Base-by-base conservation (phyloP, 1,140 invertebrate species). In the Pseudomyrmex gracilis region DNA sequence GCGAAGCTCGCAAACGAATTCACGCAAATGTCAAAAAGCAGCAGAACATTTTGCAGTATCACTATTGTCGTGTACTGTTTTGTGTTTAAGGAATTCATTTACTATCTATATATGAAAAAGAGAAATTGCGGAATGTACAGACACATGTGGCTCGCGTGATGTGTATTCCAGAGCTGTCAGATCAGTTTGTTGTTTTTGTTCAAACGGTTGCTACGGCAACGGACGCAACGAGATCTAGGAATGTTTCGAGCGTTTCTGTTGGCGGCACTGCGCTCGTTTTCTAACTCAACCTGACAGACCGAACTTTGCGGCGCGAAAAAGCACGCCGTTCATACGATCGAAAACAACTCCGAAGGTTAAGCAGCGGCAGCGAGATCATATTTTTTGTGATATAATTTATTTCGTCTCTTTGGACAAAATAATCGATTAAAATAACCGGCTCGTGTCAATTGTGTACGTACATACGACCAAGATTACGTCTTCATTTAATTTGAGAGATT, bases 1-100 rank as follows among this genome's bases (percentile, higher is more conserved):
- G 91, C 88, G 68, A 94, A 94, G 55, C 89, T 91, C 4, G 91
- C 84, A 74, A 94, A 94, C 2, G 93, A 93, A 87, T 94, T 94
- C 5, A 93, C 90, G 45, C 85, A 87, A 57, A 94, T 89, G 73
- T 94, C 94, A 58, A 93, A 93, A 0, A 94, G 20, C 13, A 94
- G 80, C n/a, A 94, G 86, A 34, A 90, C 49, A 85, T 93, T 91
- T 85, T 94, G 94, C 15, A 94, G 43, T 13, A 93, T 86, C 61
- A 93, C 85, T 64, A 93, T 92, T 2, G 87, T 77, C 22, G 88
- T 88, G 85, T 94, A 94, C 84, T 92, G 90, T 22, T 89, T 93
- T n/a, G 89, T 87, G 10, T 87, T 92, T 87, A 93, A 89, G 74
- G 91, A 88, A 91, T 76, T 93, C 94, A 94, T 94, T 92, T 91